Conservation (phyloP, 2,113 vertebrate species). For the Rhinoderma darwinii region DNA sequence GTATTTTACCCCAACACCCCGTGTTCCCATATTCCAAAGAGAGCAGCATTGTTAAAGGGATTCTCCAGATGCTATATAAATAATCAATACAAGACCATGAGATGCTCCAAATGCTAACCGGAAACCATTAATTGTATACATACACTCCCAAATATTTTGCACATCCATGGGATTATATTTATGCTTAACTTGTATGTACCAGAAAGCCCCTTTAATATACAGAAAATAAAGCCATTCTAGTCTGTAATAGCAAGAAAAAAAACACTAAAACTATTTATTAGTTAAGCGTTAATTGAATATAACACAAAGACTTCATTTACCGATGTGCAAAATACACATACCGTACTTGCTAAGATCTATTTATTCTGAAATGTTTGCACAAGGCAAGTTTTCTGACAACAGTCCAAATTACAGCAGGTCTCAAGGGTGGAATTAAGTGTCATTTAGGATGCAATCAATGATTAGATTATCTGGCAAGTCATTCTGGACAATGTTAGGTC, state of each 20-base stretch:
- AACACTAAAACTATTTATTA: not conserved
- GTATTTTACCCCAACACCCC: too few relatives aligned
- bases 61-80: too few relatives aligned
- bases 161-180: too few relatives aligned
- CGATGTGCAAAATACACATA: conserved; percentile 17
- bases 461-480: conserved; percentile 14
- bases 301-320: conserved; percentile 34
- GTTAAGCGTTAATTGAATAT: conserved; percentile 20
- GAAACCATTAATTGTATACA: too few relatives aligned
- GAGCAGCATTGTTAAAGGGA: too few relatives aligned
- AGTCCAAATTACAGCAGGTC: conserved; percentile 27
- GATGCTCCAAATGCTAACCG: too few relatives aligned
- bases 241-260: not conserved
- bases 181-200: not conserved
- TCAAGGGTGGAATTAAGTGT: conserved; percentile 42
- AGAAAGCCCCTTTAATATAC: not conserved
- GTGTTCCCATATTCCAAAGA: too few relatives aligned
- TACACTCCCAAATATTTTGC: too few relatives aligned
- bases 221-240: not conserved
- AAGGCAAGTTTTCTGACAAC: conserved; percentile 34
- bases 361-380: conserved; percentile 29
- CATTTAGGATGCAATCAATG: conserved; percentile 20
- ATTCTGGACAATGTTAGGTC: conserved; percentile 18
- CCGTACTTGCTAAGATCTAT: conserved; percentile 9
- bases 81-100: too few relatives aligned